Evolutionary conservation across 2,113 vertebrate species (phyloP).

Genomic region (Pachycephala philippinensis): DNA sequence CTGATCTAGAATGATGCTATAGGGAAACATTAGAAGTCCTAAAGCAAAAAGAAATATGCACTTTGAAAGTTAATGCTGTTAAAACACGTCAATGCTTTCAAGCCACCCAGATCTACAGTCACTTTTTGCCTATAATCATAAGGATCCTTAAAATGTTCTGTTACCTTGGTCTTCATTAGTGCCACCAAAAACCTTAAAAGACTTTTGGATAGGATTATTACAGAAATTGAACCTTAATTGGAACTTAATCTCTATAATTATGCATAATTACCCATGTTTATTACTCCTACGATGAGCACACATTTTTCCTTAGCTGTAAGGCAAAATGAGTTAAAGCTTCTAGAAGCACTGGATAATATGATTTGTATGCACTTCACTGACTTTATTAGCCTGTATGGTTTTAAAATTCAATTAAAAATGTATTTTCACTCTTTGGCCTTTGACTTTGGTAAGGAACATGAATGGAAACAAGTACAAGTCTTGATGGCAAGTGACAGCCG

Average conservation of each 20-base stretch:
- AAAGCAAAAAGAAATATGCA: background rate
- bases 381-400: conserved; percentile 60
- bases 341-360: conserved; percentile 54
- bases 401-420: conserved; percentile 61
- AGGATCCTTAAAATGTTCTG: background rate
- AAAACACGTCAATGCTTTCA: background rate
- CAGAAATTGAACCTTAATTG: conserved; percentile 71
- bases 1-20: background rate
- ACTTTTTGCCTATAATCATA: conserved; percentile 3
- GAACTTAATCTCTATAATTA: conserved; percentile 73
- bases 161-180: conserved; percentile 62
- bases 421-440: conserved; percentile 36
- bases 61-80: background rate
- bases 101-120: background rate
- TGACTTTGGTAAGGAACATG: conserved; percentile 28
- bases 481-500: background rate
- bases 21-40: background rate
- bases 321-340: conserved; percentile 54
- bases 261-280: conserved; percentile 72
- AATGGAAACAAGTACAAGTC: background rate
- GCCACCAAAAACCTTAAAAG: conserved; percentile 53
- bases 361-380: conserved; percentile 62
- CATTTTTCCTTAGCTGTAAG: conserved; percentile 62
- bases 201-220: conserved; percentile 59
- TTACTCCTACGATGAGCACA: conserved; percentile 54